Base-by-base conservation (phyloP, 2,797 vertebrate species). In the Spinus pinus region DNA sequence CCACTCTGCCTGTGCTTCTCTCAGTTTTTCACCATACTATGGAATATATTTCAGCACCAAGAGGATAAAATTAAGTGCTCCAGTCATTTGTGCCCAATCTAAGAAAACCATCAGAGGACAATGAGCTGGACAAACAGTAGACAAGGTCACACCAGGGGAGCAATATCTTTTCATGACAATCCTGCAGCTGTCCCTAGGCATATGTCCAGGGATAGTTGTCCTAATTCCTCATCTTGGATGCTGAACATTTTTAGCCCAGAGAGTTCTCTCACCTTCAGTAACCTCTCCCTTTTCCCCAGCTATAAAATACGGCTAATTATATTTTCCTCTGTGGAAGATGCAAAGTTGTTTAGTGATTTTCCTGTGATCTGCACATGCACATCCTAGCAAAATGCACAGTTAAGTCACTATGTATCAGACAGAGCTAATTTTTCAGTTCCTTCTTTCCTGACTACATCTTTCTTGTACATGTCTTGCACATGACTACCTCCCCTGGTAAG, bases 121-220 rank as follows among this genome's bases (percentile, higher is more conserved):
- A 85, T 31, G 57, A 71, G 49, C 22, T 77, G 61, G 85, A 81
- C 54, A 77, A 92, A 56, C 28, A 86, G 44, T 44, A 90, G 70
- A 86, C 44, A 72, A 89, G 57, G 81, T 85, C 57, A 57, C 33
- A 64, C 7, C 1, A 0, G 72, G 39, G 69, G 92, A 94, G 58
- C 75, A 74, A 1, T 53, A 89, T 49, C 61, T 95, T 92, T 71
- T 72, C 67, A 70, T 31, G 19, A 64, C 61, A 77, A 44, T 58
- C 51, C 67, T 85, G 75, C 71, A 91, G 86, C 71, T 94, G 92
- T 91, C 83, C 51, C 39, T 41, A 81, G 78, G 78, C 93, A 87
- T 50, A 78, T 85, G 89, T 73, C 81, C 75, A 82, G 72, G 61
- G 65, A 71, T 50, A 65, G 30, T 41, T 83, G 44, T 75, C 77